phyloP scores from a whole-genome alignment of 2,113 vertebrate genomes.

The Microtus ochrogaster region DNA sequence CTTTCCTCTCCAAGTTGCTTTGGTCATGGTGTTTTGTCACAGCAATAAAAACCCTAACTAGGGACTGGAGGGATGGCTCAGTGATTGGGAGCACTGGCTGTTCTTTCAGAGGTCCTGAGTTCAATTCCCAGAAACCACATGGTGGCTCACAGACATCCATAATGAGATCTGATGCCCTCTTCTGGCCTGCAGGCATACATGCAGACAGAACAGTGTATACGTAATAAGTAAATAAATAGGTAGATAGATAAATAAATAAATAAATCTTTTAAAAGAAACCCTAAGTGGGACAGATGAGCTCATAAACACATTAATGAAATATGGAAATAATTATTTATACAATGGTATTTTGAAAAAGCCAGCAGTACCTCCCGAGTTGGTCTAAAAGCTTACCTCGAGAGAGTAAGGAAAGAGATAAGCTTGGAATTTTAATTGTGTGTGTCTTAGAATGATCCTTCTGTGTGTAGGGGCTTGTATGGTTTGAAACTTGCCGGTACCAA shows the following conservation, averaged over 20 bases:
- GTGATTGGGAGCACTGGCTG: no score
- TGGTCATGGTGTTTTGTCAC: background rate
- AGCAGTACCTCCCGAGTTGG: background rate
- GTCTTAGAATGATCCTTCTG: background rate
- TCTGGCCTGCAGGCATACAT: no score
- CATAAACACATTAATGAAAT: background rate
- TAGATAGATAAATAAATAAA: no score
- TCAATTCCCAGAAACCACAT: no score
- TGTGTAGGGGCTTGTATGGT: background rate
- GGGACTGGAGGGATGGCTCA: no score
- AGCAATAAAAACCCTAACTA: no score
- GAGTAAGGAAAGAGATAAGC: constrained; percentile 17
- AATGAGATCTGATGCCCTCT: no score
- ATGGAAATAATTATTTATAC: background rate
- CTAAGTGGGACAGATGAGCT: background rate
- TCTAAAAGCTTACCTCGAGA: constrained; percentile 8
- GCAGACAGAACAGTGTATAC: no score
- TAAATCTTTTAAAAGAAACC: no score
- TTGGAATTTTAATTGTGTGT: background rate
- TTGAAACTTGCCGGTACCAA: background rate
- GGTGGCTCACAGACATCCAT: no score
- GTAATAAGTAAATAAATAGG: no score
- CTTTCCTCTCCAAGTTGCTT: background rate
- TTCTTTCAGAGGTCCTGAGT: no score
- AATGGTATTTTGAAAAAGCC: background rate